phyloP scores from a whole-genome alignment of 2,113 vertebrate species.

The Psittacula cyanocephala region DNA sequence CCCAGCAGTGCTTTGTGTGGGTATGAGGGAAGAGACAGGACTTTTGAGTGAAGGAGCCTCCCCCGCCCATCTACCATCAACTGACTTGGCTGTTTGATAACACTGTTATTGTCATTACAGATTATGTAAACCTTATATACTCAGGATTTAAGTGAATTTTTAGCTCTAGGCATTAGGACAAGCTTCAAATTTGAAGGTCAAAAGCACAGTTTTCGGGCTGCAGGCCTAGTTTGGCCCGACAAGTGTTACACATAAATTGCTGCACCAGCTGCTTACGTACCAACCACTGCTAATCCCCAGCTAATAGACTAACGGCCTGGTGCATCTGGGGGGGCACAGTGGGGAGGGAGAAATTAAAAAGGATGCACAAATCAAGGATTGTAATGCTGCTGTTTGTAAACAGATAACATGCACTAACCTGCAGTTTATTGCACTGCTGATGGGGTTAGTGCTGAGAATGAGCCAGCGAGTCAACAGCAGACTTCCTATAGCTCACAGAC shows the following conservation, averaged over 20 bases:
- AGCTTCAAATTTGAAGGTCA: background rate
- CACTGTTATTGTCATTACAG: background rate
- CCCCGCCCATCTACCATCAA: background rate
- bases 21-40: background rate
- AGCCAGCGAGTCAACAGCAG: background rate
- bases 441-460: background rate
- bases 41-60: background rate
- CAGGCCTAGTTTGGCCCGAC: fast-evolving
- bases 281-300: background rate
- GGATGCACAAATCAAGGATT: background rate
- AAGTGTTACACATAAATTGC: background rate
- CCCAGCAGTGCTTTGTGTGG: background rate
- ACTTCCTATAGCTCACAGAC: background rate
- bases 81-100: background rate
- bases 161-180: background rate
- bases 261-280: fast-evolving
- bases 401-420: background rate
- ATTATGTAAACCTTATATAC: background rate
- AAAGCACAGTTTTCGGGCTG: background rate
- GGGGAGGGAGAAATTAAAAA: background rate
- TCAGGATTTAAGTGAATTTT: background rate
- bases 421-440: background rate
- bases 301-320: fast-evolving
- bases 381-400: background rate
- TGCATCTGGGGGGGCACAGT: background rate